These are phyloP conservation scores for Chionoecetes opilio DNA, from an alignment of 1,140 invertebrate genomes.

Conservation along the genomic window DNA sequence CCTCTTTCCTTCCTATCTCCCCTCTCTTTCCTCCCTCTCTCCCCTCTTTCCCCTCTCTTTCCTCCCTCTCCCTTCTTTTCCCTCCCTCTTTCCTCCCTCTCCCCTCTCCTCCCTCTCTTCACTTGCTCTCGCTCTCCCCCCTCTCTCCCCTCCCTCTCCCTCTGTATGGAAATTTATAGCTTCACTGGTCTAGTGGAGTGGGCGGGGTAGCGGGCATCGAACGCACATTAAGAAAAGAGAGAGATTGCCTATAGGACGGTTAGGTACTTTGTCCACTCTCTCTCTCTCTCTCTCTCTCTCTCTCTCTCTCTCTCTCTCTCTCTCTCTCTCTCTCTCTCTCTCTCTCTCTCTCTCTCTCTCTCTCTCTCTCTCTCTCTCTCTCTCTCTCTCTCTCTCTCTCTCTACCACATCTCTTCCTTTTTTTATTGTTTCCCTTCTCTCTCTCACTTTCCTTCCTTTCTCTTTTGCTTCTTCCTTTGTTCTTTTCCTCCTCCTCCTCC, in stretches of 20 bases:
- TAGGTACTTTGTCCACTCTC: not conserved
- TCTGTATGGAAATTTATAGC: slow-evolving; percentile 29
- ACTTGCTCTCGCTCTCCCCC: too few species aligned
- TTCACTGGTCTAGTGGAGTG: not conserved
- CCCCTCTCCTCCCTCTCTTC: too few species aligned
- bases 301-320: not conserved
- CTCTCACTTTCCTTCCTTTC: not conserved
- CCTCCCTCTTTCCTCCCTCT: too few species aligned
- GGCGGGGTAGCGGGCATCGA: not conserved
- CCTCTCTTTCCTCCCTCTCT: not conserved
- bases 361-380: not conserved
- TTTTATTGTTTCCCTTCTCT: not conserved
- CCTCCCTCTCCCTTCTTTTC: too few species aligned
- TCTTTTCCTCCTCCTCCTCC: not conserved
- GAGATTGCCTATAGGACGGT: not conserved
- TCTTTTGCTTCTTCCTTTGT: not conserved
- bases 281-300: not conserved
- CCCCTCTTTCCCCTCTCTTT: too few species aligned
- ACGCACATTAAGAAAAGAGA: too few species aligned
- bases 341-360: not conserved
- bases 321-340: not conserved
- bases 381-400: not conserved
- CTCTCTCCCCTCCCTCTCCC: too few species aligned
- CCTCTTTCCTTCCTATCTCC: not conserved
- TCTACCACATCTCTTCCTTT: not conserved